Base-by-base conservation (phyloP, 2,888 invertebrate genomes). In the Perizoma flavofasciatum region DNA sequence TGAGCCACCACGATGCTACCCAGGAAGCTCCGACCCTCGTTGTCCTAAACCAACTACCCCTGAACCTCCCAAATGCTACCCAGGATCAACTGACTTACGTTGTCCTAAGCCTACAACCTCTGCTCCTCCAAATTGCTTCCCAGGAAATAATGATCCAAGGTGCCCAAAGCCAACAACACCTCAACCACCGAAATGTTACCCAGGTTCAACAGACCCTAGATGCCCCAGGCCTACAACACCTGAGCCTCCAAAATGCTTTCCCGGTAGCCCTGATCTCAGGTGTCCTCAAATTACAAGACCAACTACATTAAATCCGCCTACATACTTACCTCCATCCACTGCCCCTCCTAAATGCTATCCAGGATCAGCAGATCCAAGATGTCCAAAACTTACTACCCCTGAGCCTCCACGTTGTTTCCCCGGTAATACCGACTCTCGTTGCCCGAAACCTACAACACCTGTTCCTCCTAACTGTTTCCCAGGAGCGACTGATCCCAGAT, bases 131-230 rank as follows among this genome's bases (percentile, higher is more conserved):
- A 59, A 58, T 0, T 83, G 83, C 39, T 84, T 77, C 72, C 83
- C 85, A 1, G 85, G 86, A 0, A 74, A 72, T 5, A 70, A 66
- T 0, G 85, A 86, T 49, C 77, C 81, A 6, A 66, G 81, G 22
- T 83, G 85, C 44, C 82, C 82, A 0, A 70, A 57, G 63, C 77
- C 78, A 52, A 74, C 82, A 69, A 77, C 81, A 61, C 69, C 81
- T 56, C 69, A 72, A 68, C 73, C 81, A 73, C 81, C 72, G 0
- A 49, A 46, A 3, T 59, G 82, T 45, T 79, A 68, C 56, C 82
- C 81, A 5, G 83, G 82, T 0, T 65, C 67, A 6, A 72, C 61
- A 8, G 83, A 84, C 63, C 76, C 78, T 0, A 56, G 77, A 8
- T 83, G 72, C 32, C 74, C 68, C 51, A 69, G 76, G 74, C 79